Evolutionary conservation across 2,113 vertebrate species (phyloP).

Genomic region (Myrmecophaga tridactyla): DNA sequence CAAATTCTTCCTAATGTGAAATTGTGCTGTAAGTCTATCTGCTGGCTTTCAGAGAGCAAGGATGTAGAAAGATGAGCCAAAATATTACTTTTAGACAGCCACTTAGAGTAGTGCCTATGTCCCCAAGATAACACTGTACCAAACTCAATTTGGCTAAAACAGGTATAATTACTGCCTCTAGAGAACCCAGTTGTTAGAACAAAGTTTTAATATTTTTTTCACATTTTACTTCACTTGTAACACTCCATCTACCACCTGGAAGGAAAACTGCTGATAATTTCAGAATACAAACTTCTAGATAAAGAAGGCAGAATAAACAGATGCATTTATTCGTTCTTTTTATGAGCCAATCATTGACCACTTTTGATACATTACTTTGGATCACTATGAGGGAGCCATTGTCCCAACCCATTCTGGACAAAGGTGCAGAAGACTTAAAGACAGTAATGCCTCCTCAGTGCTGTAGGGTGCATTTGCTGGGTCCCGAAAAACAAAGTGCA

Average conservation of each 20-base stretch:
- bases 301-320: too few relatives aligned
- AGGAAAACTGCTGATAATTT: not conserved
- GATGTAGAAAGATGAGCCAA: not conserved
- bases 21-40: not conserved
- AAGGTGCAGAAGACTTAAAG: too few relatives aligned
- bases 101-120: not conserved
- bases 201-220: not conserved
- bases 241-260: not conserved
- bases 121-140: not conserved
- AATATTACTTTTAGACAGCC: not conserved
- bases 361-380: too few relatives aligned
- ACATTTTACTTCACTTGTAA: not conserved
- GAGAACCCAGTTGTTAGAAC: not conserved
- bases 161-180: too few relatives aligned
- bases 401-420: too few relatives aligned
- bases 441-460: too few relatives aligned
- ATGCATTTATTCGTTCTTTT: too few relatives aligned
- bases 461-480: too few relatives aligned
- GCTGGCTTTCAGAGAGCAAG: not conserved
- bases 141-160: conserved; percentile 11
- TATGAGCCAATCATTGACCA: too few relatives aligned
- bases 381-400: too few relatives aligned
- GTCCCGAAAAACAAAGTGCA: too few relatives aligned
- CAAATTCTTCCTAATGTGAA: not conserved
- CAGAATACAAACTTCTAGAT: not conserved